Conservation (phyloP, 1,140 invertebrate genomes). For the Onthophagus taurus region DNA sequence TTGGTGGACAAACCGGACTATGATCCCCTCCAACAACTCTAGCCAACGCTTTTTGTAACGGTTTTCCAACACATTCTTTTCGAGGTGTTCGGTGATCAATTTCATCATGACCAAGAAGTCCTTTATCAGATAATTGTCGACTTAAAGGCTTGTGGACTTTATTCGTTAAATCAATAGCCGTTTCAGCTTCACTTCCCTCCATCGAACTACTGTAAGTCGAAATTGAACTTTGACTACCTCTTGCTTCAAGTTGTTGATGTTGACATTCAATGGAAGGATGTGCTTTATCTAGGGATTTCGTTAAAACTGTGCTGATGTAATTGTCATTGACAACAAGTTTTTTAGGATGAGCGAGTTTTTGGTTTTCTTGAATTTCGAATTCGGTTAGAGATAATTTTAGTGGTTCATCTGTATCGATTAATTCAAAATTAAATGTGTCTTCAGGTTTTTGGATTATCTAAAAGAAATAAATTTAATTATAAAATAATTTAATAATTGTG, state of each 20-base stretch:
- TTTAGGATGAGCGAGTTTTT: constrained; percentile 49
- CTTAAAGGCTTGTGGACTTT: constrained; percentile 51
- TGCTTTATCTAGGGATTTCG: constrained; percentile 40
- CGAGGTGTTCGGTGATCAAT: constrained; percentile 1
- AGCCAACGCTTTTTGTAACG: constrained; percentile 45
- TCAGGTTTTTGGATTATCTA: constrained; percentile 48
- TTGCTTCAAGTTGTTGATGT: constrained; percentile 28
- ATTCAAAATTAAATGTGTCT: constrained; percentile 67
- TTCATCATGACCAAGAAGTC: constrained; percentile 3
- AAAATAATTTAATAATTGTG: background rate
- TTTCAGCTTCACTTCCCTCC: constrained; percentile 21
- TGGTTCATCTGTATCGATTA: constrained; percentile 64
- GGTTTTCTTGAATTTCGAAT: constrained; percentile 51
- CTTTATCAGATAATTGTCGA: constrained; percentile 39
- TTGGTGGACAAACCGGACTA: constrained; percentile 58
- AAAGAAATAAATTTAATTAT: background rate
- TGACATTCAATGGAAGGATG: constrained; percentile 32
- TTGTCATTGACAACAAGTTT: constrained; percentile 58
- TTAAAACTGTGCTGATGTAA: constrained; percentile 51
- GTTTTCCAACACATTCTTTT: constrained; percentile 10
- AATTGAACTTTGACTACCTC: constrained; percentile 31
- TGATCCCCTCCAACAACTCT: constrained; percentile 40
- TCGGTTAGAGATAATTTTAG: constrained; percentile 33
- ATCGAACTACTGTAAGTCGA: constrained; percentile 25
- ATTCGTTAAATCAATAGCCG: constrained; percentile 23